Evolutionary conservation across 2,888 invertebrate genomes (phyloP), one percentile per base, ranked within the genome.

Genomic region (Synanthedon myopaeformis): DNA sequence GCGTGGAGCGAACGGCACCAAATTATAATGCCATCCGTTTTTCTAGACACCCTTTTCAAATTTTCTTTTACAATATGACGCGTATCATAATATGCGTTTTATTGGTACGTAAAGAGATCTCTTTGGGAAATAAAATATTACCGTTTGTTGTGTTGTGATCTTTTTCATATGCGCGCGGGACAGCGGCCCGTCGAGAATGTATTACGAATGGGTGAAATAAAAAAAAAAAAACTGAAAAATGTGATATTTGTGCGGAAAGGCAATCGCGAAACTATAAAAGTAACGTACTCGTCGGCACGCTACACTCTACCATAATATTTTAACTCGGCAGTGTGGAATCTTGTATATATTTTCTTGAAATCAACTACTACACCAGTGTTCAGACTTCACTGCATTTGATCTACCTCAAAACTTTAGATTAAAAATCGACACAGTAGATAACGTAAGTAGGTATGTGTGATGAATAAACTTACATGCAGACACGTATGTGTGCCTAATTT

Each of bases 21-120:
- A 77, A 79, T 75, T 74, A 76, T 77, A 76, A 81, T 76, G 78
- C 76, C 79, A 76, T 73, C 72, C 75, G 71, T 77, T 75, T 70
- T 69, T 70, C 69, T 71, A 77, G 73, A 75, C 74, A 72, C 70
- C 74, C 58, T 76, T 75, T 76, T 72, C 78, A 81, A 81, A 77
- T 80, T 79, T 59, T 72, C 74, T 72, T 75, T 76, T 73, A 74
- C 76, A 76, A 74, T 76, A 70, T 70, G 73, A 74, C 67, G 70
- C 71, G 69, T 12, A 12, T 14, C 12, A 77, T 81, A 79, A 79
- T 81, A 79, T 74, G 74, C 75, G 51, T 57, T 59, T 54, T 55
- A 55, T 57, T 52, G 57, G 42, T 49, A 52, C 42, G 35, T n/a
- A 45, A 35, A 35, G 35, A 45, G 10, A 45, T 45, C 75, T 72